Percentiles rank a stretch among this genome's conserved stretches.
phyloP scores from a whole-genome alignment of 1,140 invertebrate genomes.

The Calycopis cecrops region DNA sequence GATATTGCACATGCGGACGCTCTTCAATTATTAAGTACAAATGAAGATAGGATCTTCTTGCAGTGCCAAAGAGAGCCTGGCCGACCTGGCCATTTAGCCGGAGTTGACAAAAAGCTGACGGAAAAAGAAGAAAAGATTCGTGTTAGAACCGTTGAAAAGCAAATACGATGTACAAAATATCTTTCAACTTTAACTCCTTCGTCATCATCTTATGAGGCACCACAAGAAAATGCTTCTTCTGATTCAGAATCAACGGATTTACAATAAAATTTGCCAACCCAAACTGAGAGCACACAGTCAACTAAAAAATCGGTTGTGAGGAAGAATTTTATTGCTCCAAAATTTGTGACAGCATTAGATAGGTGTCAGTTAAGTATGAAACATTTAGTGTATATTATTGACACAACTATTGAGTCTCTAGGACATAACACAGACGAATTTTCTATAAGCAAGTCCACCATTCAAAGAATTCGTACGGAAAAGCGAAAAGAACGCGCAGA shows the following conservation, averaged over 20 bases:
- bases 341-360: slow-evolving; percentile 25
- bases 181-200: background rate
- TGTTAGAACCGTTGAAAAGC: background rate
- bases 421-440: slow-evolving; percentile 20
- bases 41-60: background rate
- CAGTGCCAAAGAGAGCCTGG: background rate
- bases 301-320: background rate
- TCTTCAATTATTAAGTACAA: background rate
- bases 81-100: background rate
- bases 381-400: slow-evolving; percentile 17
- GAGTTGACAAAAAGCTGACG: slow-evolving; percentile 2
- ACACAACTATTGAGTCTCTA: slow-evolving; percentile 15
- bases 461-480: slow-evolving; percentile 18
- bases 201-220: background rate
- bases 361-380: slow-evolving; percentile 26
- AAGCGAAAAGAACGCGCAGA: slow-evolving; percentile 8
- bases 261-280: background rate
- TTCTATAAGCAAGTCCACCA: slow-evolving; percentile 23
- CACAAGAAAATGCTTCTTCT: background rate
- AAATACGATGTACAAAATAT: background rate
- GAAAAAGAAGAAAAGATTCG: background rate
- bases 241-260: background rate
- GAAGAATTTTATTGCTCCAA: slow-evolving; percentile 10
- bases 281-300: background rate
- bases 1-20: background rate